These are phyloP conservation scores for Sebastes dallii DNA, from an alignment of 2,797 vertebrate species.

Conservation along the genomic window DNA sequence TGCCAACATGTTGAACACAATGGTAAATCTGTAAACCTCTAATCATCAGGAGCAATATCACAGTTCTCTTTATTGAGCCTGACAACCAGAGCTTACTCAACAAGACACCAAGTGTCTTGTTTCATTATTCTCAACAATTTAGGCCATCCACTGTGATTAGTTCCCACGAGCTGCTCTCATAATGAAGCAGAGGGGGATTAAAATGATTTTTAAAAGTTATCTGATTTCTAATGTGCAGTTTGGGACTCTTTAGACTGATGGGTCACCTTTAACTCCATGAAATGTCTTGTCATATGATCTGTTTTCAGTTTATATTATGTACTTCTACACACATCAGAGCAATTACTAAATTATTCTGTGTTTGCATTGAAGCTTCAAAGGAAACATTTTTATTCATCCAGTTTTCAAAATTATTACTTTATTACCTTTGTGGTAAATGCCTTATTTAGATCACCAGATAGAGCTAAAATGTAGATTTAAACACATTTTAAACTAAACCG, in stretches of 20 bases:
- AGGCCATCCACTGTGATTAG: conserved; percentile 54
- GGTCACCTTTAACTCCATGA: not conserved
- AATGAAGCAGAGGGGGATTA: conserved; percentile 27
- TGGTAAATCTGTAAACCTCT: conserved; percentile 53
- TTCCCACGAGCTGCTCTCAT: conserved; percentile 14
- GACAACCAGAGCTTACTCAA: conserved; percentile 69
- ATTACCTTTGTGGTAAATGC: not conserved
- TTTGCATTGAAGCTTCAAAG: not conserved
- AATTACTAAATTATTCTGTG: not conserved
- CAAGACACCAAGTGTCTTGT: conserved; percentile 62
- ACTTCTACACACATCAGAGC: not conserved
- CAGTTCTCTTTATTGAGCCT: conserved; percentile 62
- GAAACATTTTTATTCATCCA: not conserved
- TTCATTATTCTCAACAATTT: conserved; percentile 75
- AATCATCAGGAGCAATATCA: conserved; percentile 67
- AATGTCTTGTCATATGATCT: not conserved
- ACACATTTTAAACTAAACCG: not conserved
- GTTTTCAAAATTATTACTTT: not conserved
- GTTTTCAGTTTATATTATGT: not conserved
- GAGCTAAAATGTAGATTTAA: not conserved
- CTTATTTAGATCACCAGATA: not conserved
- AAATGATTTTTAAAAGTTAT: conserved; percentile 16
- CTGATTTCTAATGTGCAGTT: conserved; percentile 37
- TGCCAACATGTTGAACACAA: conserved; percentile 42
- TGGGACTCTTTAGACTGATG: conserved; percentile 27